phyloP scores from a whole-genome alignment of 2,113 vertebrate species.

The Forbesichthys papilliferus region DNA sequence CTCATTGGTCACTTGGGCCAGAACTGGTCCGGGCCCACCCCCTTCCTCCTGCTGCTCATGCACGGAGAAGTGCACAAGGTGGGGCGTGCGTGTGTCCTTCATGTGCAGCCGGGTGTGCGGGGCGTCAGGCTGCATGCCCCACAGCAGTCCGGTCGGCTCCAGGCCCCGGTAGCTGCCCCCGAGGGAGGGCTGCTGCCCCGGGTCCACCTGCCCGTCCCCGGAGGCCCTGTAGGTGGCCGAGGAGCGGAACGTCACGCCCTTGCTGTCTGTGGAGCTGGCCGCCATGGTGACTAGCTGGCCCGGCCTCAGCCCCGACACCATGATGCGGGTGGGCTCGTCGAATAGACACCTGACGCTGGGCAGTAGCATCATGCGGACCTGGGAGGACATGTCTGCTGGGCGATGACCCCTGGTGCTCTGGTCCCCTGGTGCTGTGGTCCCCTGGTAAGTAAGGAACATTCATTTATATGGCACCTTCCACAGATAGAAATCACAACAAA shows the following conservation, averaged over 20 bases:
- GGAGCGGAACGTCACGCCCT: slow-evolving; percentile 35
- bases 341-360: slow-evolving; percentile 51
- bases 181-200: slow-evolving; percentile 47
- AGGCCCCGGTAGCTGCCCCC: slow-evolving; percentile 50
- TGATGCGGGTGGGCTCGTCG: slow-evolving; percentile 50
- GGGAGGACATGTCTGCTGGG: slow-evolving; percentile 30
- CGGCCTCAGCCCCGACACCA: slow-evolving; percentile 42
- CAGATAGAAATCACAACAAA: too few species aligned
- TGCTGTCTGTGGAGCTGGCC: slow-evolving; percentile 41
- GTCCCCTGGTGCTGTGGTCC: too few species aligned
- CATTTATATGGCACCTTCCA: too few species aligned
- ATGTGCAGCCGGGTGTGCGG: slow-evolving; percentile 28
- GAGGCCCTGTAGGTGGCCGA: slow-evolving; percentile 51
- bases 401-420: too few species aligned
- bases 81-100: slow-evolving; percentile 12
- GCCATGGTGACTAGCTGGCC: slow-evolving; percentile 55
- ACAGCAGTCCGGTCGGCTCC: slow-evolving; percentile 59
- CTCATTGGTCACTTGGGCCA: too few species aligned
- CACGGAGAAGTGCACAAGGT: slow-evolving; percentile 54
- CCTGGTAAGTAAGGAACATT: too few species aligned
- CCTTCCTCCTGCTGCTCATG: slow-evolving; percentile 19
- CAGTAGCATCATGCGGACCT: slow-evolving; percentile 50
- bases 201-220: slow-evolving; percentile 40
- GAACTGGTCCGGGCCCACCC: too few species aligned
- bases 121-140: slow-evolving; percentile 31